Base-by-base conservation (phyloP, 2,888 invertebrate genomes). In the Terebella lapidaria region DNA sequence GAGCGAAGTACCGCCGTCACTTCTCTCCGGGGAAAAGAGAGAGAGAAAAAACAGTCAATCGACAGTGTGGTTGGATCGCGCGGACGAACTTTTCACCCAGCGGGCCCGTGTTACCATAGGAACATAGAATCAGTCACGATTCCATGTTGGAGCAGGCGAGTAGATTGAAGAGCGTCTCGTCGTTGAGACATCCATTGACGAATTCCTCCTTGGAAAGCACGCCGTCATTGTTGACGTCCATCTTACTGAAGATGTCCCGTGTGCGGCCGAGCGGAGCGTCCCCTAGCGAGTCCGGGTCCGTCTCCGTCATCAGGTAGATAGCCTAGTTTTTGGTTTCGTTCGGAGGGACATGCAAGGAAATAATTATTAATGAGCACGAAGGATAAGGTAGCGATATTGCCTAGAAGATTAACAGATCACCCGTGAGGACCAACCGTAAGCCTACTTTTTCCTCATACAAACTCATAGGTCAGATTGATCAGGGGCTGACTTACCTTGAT, bases 171-270 rank as follows among this genome's bases (percentile, higher is more conserved):
- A 94, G 85, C 81, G 94, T 93, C 83, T 94, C 94, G 79, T 94
- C 94, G 82, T 93, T 92, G 76, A 94, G 87, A 81, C 94, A 94
- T 60, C 94, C 94, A 82, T 94, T 92, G 67, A 94, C 87, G 83
- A 94, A 94, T 84, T 96, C 96, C 70, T 95, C 94, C 83, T 94
- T 92, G 70, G 94, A 94, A 76, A 95, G 86, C 82, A 94, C 92
- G 61, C 94, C 94, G 82, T 96, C 95, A 84, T 92, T 92, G 86
- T 96, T 96, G 79, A 93, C 92, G 82, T 96, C 96, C 95, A 96
- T 95, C 83, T 94, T 94, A 60, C 93, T 93, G 83, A 96, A 96
- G 75, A 96, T 96, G 81, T 93, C 94, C 85, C 94, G 94, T 72
- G 95, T 95, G 70, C 95, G 86, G 78, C 94, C 94, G 78, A 94